phyloP scores from a whole-genome alignment of 1,140 invertebrate species.

The Psix sp. region DNA sequence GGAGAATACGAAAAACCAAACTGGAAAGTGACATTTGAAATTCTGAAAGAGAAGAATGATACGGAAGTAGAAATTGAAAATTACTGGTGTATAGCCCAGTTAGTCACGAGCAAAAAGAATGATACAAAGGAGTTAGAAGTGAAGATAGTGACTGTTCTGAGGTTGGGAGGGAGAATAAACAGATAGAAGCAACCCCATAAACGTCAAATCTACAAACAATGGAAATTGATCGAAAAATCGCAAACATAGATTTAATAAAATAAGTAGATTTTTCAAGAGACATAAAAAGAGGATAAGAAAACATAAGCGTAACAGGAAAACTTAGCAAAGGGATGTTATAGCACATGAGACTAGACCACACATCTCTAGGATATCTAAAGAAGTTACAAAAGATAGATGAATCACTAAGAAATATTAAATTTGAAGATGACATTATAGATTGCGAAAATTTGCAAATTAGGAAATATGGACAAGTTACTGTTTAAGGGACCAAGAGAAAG shows the following conservation, averaged over 20 bases:
- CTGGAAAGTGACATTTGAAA: background rate
- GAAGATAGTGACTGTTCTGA: no score
- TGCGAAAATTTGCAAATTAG: slow-evolving; percentile 27
- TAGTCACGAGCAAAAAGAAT: background rate
- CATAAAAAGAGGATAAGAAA: background rate
- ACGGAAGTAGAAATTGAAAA: no score
- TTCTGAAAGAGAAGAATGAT: no score
- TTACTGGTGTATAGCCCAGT: no score
- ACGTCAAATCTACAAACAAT: no score
- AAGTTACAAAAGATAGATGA: slow-evolving; percentile 28
- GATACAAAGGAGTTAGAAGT: background rate
- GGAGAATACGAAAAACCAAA: slow-evolving; percentile 4
- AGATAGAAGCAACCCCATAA: no score
- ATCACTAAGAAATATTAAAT: slow-evolving; percentile 12
- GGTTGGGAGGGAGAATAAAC: no score
- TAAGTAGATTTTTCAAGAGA: no score
- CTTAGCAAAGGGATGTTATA: slow-evolving; percentile 29
- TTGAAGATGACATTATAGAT: slow-evolving; percentile 18
- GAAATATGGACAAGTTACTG: slow-evolving; percentile 25
- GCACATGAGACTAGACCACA: slow-evolving; percentile 34
- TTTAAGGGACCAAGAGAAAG: slow-evolving; percentile 15
- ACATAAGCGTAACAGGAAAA: background rate
- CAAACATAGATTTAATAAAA: no score
- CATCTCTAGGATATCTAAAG: slow-evolving; percentile 38
- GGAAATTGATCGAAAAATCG: no score